Base-by-base conservation (phyloP, 2,888 invertebrate species). In the Galerucella calmariensis region DNA sequence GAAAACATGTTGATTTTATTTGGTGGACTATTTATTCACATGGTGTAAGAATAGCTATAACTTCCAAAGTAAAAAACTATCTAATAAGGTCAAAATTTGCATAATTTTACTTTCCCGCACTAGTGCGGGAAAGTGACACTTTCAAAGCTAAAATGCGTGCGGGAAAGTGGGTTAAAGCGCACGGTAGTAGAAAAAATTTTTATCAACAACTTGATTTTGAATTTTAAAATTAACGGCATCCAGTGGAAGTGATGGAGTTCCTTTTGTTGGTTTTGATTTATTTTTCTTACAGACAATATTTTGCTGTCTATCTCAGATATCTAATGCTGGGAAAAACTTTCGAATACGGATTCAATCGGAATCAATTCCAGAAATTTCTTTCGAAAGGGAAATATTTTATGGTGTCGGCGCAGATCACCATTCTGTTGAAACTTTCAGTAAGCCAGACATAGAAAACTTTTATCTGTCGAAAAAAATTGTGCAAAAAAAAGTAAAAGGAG, bases 301-400 rank as follows among this genome's bases (percentile, higher is more conserved):
- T 61, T 14, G 27, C 46, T 63, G 56, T 65, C 46, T 59, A 56
- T 71, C 56, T 71, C 71, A 27, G 24, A 56, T 46, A 71, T 71
- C 71, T 65, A 24, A 44, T 58, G 53, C 51, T 56, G 56, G 20
- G 53, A 69, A 41, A 70, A 63, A 65, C 65, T 70, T 65, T n/a
- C 70, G 3, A 48, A 69, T 20, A 51, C 63, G 27, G 65, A 67
- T 72, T 72, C 67, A 61, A 68, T 72, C 61, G 61, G 44, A 72
- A 72, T 72, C 72, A 72, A 72, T 72, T 72, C 67, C 41, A 12
- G 35, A 61, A 61, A 61, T 67, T 72, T 59, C 67, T 67, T 69
- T 62, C 67, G 67, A 62, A 65, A 70, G 65, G 71, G 71, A 71
- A 65, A 71, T 71, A 71, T 71, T 71, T 71, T 65, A 71, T 65